Percentiles rank a stretch among this genome's conserved stretches.
phyloP scores from a whole-genome alignment of 2,113 vertebrate genomes.

The Ictalurus punctatus region DNA sequence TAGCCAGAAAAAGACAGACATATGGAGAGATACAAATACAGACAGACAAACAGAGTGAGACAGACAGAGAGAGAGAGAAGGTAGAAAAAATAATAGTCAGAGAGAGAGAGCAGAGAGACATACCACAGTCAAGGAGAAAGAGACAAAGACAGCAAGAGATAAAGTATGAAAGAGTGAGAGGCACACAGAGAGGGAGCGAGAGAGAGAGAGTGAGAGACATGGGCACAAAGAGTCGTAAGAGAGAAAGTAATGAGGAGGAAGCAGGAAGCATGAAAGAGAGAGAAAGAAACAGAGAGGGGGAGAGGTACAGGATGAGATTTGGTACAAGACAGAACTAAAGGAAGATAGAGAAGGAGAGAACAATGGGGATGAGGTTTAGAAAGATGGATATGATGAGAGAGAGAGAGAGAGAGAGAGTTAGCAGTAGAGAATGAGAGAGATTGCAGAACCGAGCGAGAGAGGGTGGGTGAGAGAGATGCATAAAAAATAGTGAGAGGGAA shows the following conservation, averaged over 20 bases:
- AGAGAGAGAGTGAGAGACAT: not conserved
- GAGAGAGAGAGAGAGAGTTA: not conserved
- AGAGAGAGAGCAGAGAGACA: not conserved
- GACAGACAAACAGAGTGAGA: not conserved
- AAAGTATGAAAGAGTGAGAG: not conserved
- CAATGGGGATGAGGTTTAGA: not conserved
- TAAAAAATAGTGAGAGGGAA: not conserved
- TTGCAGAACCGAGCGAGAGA: not conserved
- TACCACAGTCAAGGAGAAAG: not conserved
- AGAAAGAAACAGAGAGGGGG: not conserved
- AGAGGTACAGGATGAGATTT: slow-evolving; percentile 32
- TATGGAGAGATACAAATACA: not conserved
- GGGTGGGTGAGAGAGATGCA: not conserved
- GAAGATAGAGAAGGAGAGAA: not conserved
- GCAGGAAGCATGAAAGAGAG: not conserved
- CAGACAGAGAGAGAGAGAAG: not conserved
- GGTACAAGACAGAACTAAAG: not conserved
- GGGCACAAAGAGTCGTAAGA: not conserved
- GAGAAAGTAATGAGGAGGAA: not conserved
- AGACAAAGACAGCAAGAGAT: not conserved
- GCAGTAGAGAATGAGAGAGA: not conserved
- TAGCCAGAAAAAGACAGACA: not conserved
- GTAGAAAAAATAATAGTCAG: not conserved
- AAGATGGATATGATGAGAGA: not conserved
- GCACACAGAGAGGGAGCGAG: not conserved